Evolutionary conservation across 2,113 vertebrate species (phyloP), one percentile per base, ranked within the genome.

Genomic region (Acrocephalus kingi): DNA sequence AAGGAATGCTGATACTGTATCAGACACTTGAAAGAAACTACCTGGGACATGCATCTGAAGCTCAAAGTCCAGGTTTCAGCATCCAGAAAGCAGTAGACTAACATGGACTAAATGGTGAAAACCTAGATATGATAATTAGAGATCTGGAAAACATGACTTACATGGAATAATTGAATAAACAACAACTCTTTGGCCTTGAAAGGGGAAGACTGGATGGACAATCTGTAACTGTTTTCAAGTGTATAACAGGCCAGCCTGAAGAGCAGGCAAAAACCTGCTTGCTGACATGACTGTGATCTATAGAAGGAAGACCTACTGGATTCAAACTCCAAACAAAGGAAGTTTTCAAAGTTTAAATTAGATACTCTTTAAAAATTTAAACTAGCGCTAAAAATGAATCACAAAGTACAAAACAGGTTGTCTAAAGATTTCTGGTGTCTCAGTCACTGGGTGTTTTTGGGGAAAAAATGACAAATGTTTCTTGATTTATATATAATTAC

Each of bases 401-500:
- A 62, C 12, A 56, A 86, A 61, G 46, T 52, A 56, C 58, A 95
- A 96, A 88, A 61, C 27, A 64, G 20, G 15, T 41, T 91, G 87
- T 82, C 59, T 89, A 39, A 87, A 71, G 72, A 66, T 43, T 77
- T 87, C n/a, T 77, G 10, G 48, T 78, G 19, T 84, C 87, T 95
- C 87, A 95, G 58, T 93, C 87, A 87, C n/a, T 51, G 30, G 33
- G 23, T 30, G 28, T 24, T 67, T 46, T 37, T 7, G 3, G 43
- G 11, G 52, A n/a, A 83, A 88, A 82, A 79, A 39, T 24, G 59
- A 74, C 64, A 87, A 77, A 84, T 62, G 19, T 59, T 27, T 84
- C 52, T 93, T 88, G 35, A 86, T 83, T 92, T 93, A 73, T 92
- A 43, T 74, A 10, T 87, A 89, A 94, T 93, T 93, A 74, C 33